phyloP scores from a whole-genome alignment of 2,888 invertebrate genomes.

The Rhamphomyia laevipes region DNA sequence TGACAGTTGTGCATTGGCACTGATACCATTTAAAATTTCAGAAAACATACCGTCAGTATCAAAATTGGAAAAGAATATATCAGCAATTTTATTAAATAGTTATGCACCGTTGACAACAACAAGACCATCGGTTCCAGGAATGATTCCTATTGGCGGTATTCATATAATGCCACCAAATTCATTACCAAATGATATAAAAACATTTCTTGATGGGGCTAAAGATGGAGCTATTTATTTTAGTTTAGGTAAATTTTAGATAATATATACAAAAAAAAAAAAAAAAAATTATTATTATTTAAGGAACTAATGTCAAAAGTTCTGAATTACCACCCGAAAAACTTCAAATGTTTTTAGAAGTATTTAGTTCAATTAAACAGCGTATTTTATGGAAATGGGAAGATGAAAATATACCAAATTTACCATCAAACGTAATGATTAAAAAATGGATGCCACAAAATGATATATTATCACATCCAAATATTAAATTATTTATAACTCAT shows the following conservation, averaged over 20 bases:
- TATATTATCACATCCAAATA: conserved; percentile 38
- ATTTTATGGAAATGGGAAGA: conserved; percentile 42
- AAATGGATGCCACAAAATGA: conserved; percentile 44
- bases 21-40: conserved; percentile 13
- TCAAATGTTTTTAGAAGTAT: conserved; percentile 34
- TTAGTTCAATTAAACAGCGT: conserved; percentile 34
- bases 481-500: conserved; percentile 39
- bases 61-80: conserved; percentile 38
- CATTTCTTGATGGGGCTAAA: conserved; percentile 34
- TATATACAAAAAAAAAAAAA: no score
- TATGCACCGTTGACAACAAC: conserved; percentile 38
- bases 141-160: conserved; percentile 44
- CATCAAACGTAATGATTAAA: conserved; percentile 37
- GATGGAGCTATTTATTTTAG: conserved; percentile 42
- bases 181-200: conserved; percentile 31
- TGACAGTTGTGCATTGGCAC: no score
- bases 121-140: conserved; percentile 36
- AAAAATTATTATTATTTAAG: conserved; percentile 16
- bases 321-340: conserved; percentile 35
- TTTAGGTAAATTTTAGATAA: conserved; percentile 28
- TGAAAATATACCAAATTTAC: conserved; percentile 29
- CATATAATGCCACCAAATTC: conserved; percentile 38
- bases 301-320: conserved; percentile 38
- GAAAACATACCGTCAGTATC: conserved; percentile 32
- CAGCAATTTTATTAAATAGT: conserved; percentile 40